Evolutionary conservation across 2,113 vertebrate species (phyloP), one percentile per base, ranked within the genome.

Genomic region (Globicephala melas): DNA sequence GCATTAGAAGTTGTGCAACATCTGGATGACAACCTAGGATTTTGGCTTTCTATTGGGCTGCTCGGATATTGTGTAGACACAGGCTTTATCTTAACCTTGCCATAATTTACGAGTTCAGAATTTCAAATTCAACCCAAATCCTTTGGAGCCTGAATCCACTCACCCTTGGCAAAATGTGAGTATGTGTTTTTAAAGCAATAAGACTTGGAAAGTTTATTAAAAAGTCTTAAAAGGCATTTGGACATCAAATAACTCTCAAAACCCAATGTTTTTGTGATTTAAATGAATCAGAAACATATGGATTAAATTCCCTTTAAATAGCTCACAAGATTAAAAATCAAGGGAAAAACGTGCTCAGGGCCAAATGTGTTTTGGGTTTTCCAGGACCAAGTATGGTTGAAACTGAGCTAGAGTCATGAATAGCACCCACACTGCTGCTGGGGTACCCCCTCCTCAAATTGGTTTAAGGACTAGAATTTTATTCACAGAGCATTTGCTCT

Each of bases 251-350:
- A 97, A 95, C 95, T 97, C 96, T 95, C 96, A 87, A 97, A 97
- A 73, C 87, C 71, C 98, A 98, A 97, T 97, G 97, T 98, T 98
- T 98, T 98, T 98, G 88, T 96, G 97, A 98, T 98, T 98, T 96
- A 98, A 97, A 97, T 98, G 96, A 98, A 98, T 98, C 97, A 97
- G 94, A 97, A 98, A 98, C 97, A 98, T 97, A 98, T 97, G 98
- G 97, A 98, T 98, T 98, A 97, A 95, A 98, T 98, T 98, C 98
- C 96, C 97, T 97, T 97, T 97, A 98, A 98, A 97, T 98, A 97
- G 98, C 95, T 95, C 77, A n/a, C 95, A 94, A 98, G 97, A 98
- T 98, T 97, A 97, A 98, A 98, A 98, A 96, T 97, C 92, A 94
- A 96, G 97, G 91, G 91, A 84, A 97, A 98, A 97, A 95, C 68